Evolutionary conservation across 1,140 invertebrate genomes (phyloP).

Genomic region (Rhopalosiphum padi): DNA sequence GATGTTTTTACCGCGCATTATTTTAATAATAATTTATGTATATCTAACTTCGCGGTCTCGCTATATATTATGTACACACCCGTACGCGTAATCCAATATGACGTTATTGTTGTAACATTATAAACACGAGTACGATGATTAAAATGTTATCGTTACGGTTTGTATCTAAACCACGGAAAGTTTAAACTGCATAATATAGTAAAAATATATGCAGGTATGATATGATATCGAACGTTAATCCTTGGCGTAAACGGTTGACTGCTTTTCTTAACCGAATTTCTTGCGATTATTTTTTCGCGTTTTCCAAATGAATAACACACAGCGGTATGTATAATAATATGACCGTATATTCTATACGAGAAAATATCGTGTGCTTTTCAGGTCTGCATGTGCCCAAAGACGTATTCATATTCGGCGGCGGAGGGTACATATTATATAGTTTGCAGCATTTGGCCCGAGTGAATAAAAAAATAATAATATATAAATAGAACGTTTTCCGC

Average conservation of each 20-base stretch:
- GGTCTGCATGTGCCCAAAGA: not conserved
- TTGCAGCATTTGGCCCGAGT: not conserved
- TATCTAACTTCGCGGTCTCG: not conserved
- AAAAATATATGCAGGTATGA: not conserved
- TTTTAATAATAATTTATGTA: not conserved
- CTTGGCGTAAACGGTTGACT: not conserved
- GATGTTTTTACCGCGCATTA: not conserved
- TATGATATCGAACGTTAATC: not conserved
- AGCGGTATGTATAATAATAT: not conserved
- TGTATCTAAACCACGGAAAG: not conserved
- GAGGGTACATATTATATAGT: not conserved
- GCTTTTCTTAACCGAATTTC: not conserved
- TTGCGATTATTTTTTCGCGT: not conserved
- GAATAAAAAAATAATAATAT: conserved; percentile 9
- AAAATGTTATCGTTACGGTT: not conserved
- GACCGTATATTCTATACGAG: not conserved
- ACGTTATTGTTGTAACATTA: not conserved
- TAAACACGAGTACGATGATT: not conserved
- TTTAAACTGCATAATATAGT: not conserved
- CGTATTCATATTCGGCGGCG: not conserved
- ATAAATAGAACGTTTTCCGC: conserved; percentile 19
- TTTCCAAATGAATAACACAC: not conserved
- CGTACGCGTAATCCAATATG: not conserved
- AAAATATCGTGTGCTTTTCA: not conserved
- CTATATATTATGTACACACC: not conserved